Evolutionary conservation across 1,140 invertebrate genomes (phyloP), one percentile per base, ranked within the genome.

Genomic region (Drosophila bocqueti): DNA sequence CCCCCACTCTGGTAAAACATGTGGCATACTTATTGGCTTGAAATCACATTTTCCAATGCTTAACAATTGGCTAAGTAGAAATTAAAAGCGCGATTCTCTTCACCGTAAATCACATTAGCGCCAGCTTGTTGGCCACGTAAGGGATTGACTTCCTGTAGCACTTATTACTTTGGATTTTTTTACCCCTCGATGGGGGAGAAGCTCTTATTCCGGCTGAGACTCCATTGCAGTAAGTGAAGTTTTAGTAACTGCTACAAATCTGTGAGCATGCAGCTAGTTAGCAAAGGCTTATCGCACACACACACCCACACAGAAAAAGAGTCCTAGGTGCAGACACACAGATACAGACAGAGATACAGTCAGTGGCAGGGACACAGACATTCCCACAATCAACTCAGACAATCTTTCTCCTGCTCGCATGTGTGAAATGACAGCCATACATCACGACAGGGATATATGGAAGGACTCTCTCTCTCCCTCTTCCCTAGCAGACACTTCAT

Each of bases 361-460:
- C 31, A 9, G 31, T 15, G 18, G n/a, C 34, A 40, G 21, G 31
- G 16, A 42, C 57, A n/a, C 24, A 65, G 34, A 63, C 59, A 63
- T 40, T 64, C 24, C 21, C 34, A 68, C 74, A 77, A 77, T 77
- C 74, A 61, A 16, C 54, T 38, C 67, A 73, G 68, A 74, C 68
- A 61, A 74, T 74, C 68, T 74, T 61, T 43, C 54, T 50, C 45
- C 68, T 38, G 68, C 45, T 46, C 43, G 58, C 40, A 77, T 76
- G 71, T 76, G 71, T 76, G 40, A 79, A 79, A 79, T 79, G 76
- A 79, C 75, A 79, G 76, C 66, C 76, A 79, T 79, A 79, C 76
- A 79, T 79, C 76, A 79, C 45, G n/a, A 38, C 52, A 18, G 54
- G 65, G 42, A 65, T 34, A 67, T 50, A 36, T 45, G 52, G n/a